Base-by-base conservation (phyloP, 2,888 invertebrate species). In the Xestia sexstrigata region DNA sequence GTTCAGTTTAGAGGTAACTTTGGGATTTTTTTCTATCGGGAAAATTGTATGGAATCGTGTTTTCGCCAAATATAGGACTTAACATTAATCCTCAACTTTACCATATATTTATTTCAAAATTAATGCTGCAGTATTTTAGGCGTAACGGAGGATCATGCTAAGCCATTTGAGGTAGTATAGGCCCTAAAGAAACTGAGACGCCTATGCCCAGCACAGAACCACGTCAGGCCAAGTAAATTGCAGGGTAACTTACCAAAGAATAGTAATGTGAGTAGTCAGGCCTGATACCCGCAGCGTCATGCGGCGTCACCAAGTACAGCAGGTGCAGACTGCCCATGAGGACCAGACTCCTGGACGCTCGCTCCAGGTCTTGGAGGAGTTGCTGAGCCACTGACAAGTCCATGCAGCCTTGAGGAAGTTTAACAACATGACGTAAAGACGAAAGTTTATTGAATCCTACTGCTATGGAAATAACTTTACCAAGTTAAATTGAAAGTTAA, bases 241-340 rank as follows among this genome's bases (percentile, higher is more conserved):
- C 5, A 58, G 15, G 0, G 26, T 15, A 0, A 42, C 96, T 95
- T 93, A 98, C 98, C 93, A 97, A 93, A 47, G 97, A 95, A 89
- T 97, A 98, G 89, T 97, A 98, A 77, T 95, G 95, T 3, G 93
- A 88, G 74, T 93, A 95, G 87, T 96, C 94, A 0, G 97, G 97
- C 69, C 93, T 95, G 35, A 98, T 92, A 73, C 97, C 97, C 70
- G 97, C 97, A 79, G 97, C 93, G 89, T 98, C 98, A 92, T 98
- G 98, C 23, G 98, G 98, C 35, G 99, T 98, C 75, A 99, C 98
- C 52, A 99, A 96, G 95, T 98, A 99, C 71, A 99, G 95, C 35
- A 99, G 96, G 94, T 99, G 99, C 58, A 99, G 97, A 90, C 98
- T 97, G 86, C 98, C 98, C 88, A 98, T 94, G 68, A 99, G 96